Percentiles rank a stretch among this genome's conserved stretches.
Conservation (phyloP, 2,797 vertebrate genomes). For the Esox lucius region DNA sequence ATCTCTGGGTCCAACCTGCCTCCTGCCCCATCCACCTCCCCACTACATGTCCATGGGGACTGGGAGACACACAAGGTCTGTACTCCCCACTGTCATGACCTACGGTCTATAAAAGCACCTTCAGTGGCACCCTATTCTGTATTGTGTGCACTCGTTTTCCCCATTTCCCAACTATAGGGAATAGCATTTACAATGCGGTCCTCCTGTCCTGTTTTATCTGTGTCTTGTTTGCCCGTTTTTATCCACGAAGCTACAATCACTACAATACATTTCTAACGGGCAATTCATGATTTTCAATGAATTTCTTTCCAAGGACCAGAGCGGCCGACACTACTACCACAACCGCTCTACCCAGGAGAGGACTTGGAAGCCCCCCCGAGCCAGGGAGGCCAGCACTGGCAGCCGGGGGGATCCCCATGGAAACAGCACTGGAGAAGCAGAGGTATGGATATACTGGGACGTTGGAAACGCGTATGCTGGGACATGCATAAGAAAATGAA, state of each 20-base stretch:
- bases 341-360: slow-evolving; percentile 89
- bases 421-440: slow-evolving; percentile 72
- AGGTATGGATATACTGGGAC: neutral
- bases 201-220: neutral
- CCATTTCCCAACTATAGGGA: neutral
- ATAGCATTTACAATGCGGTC: neutral
- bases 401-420: slow-evolving; percentile 79
- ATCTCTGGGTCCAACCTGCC: slow-evolving; percentile 92
- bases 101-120: neutral
- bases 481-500: neutral
- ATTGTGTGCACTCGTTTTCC: neutral
- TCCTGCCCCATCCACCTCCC: slow-evolving; percentile 83
- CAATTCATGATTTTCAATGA: neutral
- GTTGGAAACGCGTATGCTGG: too few relatives aligned
- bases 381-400: slow-evolving; percentile 81
- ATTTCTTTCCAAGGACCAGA: slow-evolving; percentile 69
- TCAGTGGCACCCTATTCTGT: neutral
- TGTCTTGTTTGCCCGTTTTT: neutral
- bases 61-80: slow-evolving; percentile 92
- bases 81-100: neutral
- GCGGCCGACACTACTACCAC: slow-evolving; percentile 92
- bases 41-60: slow-evolving; percentile 88
- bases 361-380: slow-evolving; percentile 95
- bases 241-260: neutral
- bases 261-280: neutral